phyloP scores from a whole-genome alignment of 2,113 vertebrate genomes.

The Eidolon helvum region DNA sequence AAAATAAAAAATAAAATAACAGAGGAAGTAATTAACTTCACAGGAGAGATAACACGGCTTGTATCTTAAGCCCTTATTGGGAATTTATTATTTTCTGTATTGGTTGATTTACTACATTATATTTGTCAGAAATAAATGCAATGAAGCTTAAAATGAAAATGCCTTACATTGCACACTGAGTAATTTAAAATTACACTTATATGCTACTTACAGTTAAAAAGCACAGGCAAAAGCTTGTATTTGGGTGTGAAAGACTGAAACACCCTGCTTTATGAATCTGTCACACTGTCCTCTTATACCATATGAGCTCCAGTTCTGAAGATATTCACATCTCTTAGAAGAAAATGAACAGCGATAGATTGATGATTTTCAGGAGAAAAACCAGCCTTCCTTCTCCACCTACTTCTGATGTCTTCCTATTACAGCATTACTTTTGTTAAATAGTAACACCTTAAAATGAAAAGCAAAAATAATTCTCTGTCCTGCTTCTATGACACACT shows the following conservation, averaged over 20 bases:
- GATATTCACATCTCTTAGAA: background rate
- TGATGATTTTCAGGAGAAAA: background rate
- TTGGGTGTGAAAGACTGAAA: background rate
- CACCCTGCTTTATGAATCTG: background rate
- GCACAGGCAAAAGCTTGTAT: background rate
- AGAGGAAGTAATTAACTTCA: constrained; percentile 31
- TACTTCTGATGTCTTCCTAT: background rate
- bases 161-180: background rate
- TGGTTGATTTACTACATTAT: constrained; percentile 27
- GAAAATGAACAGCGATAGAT: background rate
- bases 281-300: background rate
- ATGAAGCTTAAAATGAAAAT: background rate
- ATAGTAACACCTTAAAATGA: background rate
- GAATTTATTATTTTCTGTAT: constrained; percentile 1
- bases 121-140: background rate
- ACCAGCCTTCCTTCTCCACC: background rate
- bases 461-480: background rate
- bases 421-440: background rate
- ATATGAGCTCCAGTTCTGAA: background rate
- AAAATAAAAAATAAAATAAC: background rate
- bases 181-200: background rate
- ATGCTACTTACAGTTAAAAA: background rate
- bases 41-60: background rate
- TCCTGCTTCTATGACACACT: background rate
- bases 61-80: background rate